phyloP scores from a whole-genome alignment of 2,113 vertebrate genomes.

The Gymnorhina tibicen region DNA sequence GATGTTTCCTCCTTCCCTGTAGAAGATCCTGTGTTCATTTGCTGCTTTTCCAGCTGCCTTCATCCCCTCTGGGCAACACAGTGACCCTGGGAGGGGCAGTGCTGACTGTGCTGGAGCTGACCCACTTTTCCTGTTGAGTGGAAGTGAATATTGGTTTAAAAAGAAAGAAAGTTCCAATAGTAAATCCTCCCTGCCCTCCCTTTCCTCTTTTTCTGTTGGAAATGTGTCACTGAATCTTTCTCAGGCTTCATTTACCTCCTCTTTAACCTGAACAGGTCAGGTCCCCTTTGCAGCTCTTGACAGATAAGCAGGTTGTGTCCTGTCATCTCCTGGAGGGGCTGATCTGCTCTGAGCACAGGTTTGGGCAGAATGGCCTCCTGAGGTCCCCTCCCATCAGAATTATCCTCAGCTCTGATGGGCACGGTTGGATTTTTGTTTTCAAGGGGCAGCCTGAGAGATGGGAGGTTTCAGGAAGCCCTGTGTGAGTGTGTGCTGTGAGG shows the following conservation, averaged over 20 bases:
- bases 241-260: background rate
- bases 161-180: background rate
- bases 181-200: background rate
- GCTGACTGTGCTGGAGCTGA: background rate
- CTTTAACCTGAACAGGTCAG: background rate
- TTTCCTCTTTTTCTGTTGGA: background rate
- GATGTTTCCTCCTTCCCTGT: background rate
- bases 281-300: background rate
- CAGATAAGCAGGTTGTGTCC: background rate
- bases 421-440: background rate
- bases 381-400: background rate
- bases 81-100: background rate
- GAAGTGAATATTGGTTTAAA: background rate
- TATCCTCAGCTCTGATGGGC: background rate
- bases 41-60: background rate
- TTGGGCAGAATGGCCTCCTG: background rate
- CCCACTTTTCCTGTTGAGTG: background rate
- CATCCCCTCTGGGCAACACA: background rate
- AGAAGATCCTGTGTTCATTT: background rate
- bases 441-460: background rate
- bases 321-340: background rate
- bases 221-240: background rate
- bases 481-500: background rate
- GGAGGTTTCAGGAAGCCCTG: background rate
- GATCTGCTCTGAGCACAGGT: background rate